phyloP scores from a whole-genome alignment of 2,113 vertebrate species.

The Hylia prasina region DNA sequence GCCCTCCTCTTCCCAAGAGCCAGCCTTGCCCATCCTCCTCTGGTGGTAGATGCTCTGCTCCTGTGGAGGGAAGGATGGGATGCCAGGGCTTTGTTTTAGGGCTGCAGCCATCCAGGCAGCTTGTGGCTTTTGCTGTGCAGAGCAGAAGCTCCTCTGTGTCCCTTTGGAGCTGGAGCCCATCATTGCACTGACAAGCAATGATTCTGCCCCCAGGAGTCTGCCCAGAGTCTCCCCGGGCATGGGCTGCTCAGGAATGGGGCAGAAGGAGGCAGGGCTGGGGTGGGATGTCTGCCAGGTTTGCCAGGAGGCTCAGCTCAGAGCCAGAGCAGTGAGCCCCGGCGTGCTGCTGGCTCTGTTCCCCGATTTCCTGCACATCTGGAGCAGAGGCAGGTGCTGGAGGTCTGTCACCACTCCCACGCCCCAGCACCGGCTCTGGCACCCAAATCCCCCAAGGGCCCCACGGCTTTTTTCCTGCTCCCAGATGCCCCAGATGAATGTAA shows the following conservation, averaged over 20 bases:
- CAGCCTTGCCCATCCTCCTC: neutral
- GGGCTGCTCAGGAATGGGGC: neutral
- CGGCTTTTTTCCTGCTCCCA: rapidly evolving
- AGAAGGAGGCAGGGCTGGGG: neutral
- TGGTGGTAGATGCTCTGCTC: neutral
- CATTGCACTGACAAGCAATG: rapidly evolving
- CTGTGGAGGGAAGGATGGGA: neutral
- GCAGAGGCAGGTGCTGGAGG: neutral
- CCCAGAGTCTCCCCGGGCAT: neutral
- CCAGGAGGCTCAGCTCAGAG: neutral
- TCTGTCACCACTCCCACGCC: neutral
- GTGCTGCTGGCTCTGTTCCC: neutral
- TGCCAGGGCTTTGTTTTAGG: neutral
- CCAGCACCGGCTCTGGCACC: neutral
- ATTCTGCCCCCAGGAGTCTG: neutral
- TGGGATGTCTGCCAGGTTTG: neutral
- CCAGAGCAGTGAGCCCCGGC: rapidly evolving
- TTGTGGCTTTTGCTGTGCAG: neutral
- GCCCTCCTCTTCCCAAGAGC: neutral
- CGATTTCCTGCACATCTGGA: neutral
- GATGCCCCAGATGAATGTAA: rapidly evolving
- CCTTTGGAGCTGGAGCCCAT: neutral
- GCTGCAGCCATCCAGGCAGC: neutral
- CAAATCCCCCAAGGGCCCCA: neutral
- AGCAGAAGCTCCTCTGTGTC: rapidly evolving